Evolutionary conservation across 2,888 invertebrate genomes (phyloP).

Genomic region (Orchestes rusci): DNA sequence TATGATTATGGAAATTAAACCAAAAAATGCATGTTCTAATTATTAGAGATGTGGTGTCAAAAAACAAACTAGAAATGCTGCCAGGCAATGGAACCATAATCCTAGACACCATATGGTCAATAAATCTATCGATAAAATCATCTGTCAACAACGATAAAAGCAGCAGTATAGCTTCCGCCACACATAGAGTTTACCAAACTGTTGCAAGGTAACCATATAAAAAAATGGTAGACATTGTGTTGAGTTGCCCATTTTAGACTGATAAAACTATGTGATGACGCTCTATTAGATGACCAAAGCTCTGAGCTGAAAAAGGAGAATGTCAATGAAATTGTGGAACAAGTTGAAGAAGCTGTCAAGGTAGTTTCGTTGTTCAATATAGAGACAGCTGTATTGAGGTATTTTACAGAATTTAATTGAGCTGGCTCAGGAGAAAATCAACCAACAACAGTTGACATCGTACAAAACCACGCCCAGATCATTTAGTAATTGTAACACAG

Average conservation of each 20-base stretch:
- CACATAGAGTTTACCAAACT: slow-evolving; percentile 62
- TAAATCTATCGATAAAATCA: slow-evolving; percentile 54
- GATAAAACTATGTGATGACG: slow-evolving; percentile 84
- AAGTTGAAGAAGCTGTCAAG: slow-evolving; percentile 67
- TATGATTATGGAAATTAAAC: neutral
- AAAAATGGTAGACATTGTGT: too few relatives aligned
- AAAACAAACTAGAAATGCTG: slow-evolving; percentile 86
- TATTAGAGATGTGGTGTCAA: slow-evolving; percentile 78
- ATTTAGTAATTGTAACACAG: slow-evolving; percentile 40
- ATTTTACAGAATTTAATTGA: slow-evolving; percentile 59
- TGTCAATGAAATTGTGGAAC: slow-evolving; percentile 57
- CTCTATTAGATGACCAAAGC: slow-evolving; percentile 67
- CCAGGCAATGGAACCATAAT: slow-evolving; percentile 92
- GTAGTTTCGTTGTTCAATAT: slow-evolving; percentile 41
- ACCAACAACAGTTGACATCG: slow-evolving; percentile 40
- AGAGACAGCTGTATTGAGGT: neutral
- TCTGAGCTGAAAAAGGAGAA: slow-evolving; percentile 59
- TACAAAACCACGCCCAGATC: slow-evolving; percentile 45
- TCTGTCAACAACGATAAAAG: slow-evolving; percentile 46
- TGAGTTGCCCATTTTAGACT: too few relatives aligned
- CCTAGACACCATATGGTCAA: slow-evolving; percentile 83
- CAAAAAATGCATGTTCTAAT: too few relatives aligned
- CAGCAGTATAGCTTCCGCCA: slow-evolving; percentile 67
- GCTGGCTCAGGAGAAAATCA: slow-evolving; percentile 76
- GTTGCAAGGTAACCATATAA: slow-evolving; percentile 18